phyloP scores from a whole-genome alignment of 2,888 invertebrate species.

The Malthinus seriepunctatus region DNA sequence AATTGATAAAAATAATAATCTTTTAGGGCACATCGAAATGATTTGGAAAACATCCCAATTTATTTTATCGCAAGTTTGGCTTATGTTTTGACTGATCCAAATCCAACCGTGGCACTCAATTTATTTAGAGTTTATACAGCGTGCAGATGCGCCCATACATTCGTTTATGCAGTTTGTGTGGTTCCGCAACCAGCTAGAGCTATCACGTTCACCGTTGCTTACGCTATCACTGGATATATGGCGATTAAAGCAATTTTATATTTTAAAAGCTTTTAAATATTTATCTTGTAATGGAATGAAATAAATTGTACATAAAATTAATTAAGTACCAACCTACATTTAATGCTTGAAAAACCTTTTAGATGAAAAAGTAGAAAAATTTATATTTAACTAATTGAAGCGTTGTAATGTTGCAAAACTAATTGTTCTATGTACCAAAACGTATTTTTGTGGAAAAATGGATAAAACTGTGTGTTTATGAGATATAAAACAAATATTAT shows the following conservation, averaged over 20 bases:
- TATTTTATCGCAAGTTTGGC: constrained; percentile 65
- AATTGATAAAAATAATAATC: neutral
- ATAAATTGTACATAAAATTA: neutral
- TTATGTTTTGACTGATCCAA: constrained; percentile 65
- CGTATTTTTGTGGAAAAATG: too few species aligned
- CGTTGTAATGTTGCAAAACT: too few species aligned
- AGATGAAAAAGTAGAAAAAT: too few species aligned
- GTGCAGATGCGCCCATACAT: constrained; percentile 62
- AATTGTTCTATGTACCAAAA: too few species aligned
- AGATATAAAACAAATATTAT: neutral
- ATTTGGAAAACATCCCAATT: constrained; percentile 71
- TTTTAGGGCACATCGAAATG: constrained; percentile 69
- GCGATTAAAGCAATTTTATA: constrained; percentile 25
- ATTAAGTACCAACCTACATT: too few species aligned
- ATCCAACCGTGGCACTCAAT: constrained; percentile 54
- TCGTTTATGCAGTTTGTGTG: constrained; percentile 65
- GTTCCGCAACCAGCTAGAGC: constrained; percentile 59
- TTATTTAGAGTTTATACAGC: constrained; percentile 61
- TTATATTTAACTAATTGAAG: too few species aligned
- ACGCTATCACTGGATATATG: constrained; percentile 40
- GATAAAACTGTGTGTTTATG: too few species aligned
- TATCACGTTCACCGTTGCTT: constrained; percentile 37
- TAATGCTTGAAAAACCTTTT: too few species aligned
- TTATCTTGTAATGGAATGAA: neutral
- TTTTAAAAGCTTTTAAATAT: constrained; percentile 4